These are phyloP conservation scores for Petrocephalus schoutedeni DNA, from an alignment of 2,797 vertebrate genomes.

Conservation along the genomic window DNA sequence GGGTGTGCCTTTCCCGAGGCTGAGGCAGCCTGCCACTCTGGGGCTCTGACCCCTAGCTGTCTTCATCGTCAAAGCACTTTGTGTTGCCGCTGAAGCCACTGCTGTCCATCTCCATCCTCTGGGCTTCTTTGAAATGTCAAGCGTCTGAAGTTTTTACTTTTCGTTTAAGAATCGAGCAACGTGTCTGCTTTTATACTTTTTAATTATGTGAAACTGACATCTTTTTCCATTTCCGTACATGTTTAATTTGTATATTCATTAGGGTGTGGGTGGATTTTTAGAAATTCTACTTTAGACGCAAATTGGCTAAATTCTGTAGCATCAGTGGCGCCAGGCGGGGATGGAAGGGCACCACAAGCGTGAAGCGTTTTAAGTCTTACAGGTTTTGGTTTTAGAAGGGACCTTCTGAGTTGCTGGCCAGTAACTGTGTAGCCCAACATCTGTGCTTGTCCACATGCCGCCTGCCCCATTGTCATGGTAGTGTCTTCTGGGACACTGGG, in stretches of 20 bases:
- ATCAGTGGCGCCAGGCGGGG: constrained; percentile 19
- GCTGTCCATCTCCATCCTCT: not conserved
- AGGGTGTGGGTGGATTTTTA: constrained; percentile 45
- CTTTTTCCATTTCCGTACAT: constrained; percentile 5
- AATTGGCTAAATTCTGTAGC: constrained; percentile 25
- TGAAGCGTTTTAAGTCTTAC: constrained; percentile 37
- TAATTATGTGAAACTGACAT: constrained; percentile 29
- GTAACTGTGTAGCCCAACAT: not conserved
- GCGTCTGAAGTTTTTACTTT: constrained; percentile 8
- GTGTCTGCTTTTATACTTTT: constrained; percentile 31
- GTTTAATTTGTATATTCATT: constrained; percentile 22
- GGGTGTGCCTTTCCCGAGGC: not conserved
- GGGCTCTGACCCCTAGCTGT: not conserved
- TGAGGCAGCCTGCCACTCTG: not conserved
- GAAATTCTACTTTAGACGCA: constrained; percentile 29
- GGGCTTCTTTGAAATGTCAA: not conserved
- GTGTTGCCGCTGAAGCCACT: constrained; percentile 1
- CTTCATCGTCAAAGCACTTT: not conserved
- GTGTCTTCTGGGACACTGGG: not conserved
- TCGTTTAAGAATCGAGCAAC: constrained; percentile 5
- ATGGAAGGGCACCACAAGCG: constrained; percentile 26
- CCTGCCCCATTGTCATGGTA: not conserved
- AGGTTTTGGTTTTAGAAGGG: constrained; percentile 43
- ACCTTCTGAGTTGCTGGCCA: constrained; percentile 24
- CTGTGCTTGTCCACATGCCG: not conserved